Base-by-base conservation (phyloP, 1,140 invertebrate genomes). In the Sitodiplosis mosellana region DNA sequence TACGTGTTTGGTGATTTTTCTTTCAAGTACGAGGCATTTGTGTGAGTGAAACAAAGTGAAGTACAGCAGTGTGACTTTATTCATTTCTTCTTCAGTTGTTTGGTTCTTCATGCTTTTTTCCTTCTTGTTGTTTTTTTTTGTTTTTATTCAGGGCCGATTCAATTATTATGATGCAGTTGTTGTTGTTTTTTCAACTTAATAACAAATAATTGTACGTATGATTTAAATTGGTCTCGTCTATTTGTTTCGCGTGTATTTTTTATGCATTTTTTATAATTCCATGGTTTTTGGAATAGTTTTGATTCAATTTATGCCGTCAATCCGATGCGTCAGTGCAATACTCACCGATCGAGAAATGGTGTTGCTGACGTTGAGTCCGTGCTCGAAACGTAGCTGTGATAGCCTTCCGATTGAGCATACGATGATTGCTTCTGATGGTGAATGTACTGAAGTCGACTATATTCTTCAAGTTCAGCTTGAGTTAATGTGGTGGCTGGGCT, bases 361-460 rank as follows among this genome's bases (percentile, higher is more conserved):
- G 83, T 86, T 18, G 72, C 76, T 12, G 80, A 81, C 17, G 76
- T 80, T 5, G 80, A 84, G 63, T 80, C 84, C 34, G 78, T 81
- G 57, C 77, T 86, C 48, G 79, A 86, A 19, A 81, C 83, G 61
- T 81, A 86, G 60, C 80, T 83, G 57, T 84, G 81, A 59, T 86
- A 86, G 12, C 82, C 82, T 66, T 86, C 82, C 19, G 79, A 82
- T 52, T 84, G 81, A 14, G 82, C 81, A 63, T 86, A 86, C 36
- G 79, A 81, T 6, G 76, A 69, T 56, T 82, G 80, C 54, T 81
- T 80, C 50, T 81, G 78, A 55, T 83, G 80, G 44, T 80, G 73
- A 50, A 75, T 75, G 50, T 59, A 64, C 48, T 70, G 62, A 45
- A 68, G 66, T 27, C 76, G 71, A 12, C 76, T 75, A 55, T 83